phyloP scores from a whole-genome alignment of 2,113 vertebrate species.

The Axis porcinus region DNA sequence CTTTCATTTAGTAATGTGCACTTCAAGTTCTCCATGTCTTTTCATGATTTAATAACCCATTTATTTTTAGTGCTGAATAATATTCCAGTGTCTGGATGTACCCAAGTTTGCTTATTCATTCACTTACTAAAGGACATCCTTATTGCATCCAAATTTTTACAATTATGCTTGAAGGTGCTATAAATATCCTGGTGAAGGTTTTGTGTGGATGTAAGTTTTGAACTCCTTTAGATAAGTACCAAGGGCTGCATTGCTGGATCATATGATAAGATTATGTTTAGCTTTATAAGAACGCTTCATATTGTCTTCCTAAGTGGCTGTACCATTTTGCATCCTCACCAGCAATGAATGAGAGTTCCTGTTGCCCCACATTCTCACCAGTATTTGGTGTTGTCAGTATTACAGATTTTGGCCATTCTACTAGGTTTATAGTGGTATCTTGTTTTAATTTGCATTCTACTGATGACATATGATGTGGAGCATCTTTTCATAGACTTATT shows the following conservation, averaged over 20 bases:
- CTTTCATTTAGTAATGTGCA: background rate
- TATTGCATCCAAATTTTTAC: background rate
- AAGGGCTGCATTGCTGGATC: background rate
- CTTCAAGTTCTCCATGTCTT: background rate
- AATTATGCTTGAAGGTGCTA: background rate
- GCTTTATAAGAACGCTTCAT: too few species aligned
- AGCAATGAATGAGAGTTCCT: background rate
- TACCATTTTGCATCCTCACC: background rate
- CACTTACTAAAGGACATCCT: background rate
- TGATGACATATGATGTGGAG: background rate
- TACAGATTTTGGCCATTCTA: background rate
- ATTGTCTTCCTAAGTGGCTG: background rate
- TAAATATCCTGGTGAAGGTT: background rate
- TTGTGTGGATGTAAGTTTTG: background rate
- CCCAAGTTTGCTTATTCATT: background rate
- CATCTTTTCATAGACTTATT: background rate
- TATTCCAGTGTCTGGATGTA: background rate
- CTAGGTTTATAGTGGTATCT: background rate
- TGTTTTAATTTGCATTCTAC: background rate
- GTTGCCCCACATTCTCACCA: too few species aligned
- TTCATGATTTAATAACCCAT: background rate
- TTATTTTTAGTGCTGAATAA: background rate
- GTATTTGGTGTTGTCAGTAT: background rate
- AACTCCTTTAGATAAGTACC: background rate
- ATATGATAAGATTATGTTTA: background rate